These are phyloP conservation scores for Perca flavescens DNA, from an alignment of 2,113 vertebrate genomes.

Conservation along the genomic window DNA sequence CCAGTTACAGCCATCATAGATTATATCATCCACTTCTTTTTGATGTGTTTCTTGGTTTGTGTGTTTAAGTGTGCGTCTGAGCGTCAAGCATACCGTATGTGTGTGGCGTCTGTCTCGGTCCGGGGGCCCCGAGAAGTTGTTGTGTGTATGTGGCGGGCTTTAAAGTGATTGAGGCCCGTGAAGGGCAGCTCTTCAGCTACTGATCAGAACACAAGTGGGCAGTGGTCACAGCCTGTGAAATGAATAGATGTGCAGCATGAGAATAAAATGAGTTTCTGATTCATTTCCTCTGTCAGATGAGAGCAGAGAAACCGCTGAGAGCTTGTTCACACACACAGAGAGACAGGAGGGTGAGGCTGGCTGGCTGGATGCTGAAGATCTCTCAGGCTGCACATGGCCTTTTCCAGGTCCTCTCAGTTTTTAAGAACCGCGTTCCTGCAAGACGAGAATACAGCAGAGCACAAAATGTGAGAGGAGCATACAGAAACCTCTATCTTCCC, in stretches of 20 bases:
- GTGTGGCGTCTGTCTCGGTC: constrained; percentile 24
- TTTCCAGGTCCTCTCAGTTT: constrained; percentile 57
- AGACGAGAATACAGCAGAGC: constrained; percentile 59
- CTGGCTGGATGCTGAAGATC: constrained; percentile 65
- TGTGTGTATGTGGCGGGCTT: constrained; percentile 42
- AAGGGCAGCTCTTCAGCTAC: constrained; percentile 62
- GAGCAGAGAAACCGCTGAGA: constrained; percentile 68
- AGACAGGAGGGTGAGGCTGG: constrained; percentile 32
- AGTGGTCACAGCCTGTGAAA: constrained; percentile 70
- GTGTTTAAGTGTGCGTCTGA: constrained; percentile 25
- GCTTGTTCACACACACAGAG: constrained; percentile 42
- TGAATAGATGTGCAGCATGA: constrained; percentile 70
- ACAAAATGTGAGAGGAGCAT: constrained; percentile 40
- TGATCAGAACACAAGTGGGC: constrained; percentile 74
- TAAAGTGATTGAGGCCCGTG: constrained; percentile 59
- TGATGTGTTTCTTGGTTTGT: constrained; percentile 70
- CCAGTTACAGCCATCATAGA: constrained; percentile 83
- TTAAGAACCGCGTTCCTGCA: constrained; percentile 65
- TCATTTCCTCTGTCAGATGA: constrained; percentile 77
- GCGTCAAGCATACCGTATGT: constrained; percentile 32
- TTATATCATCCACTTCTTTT: constrained; percentile 83
- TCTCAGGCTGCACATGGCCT: constrained; percentile 62
- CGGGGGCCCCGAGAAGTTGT: constrained; percentile 29
- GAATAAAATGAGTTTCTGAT: constrained; percentile 79
- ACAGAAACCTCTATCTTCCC: constrained; percentile 28